Conservation (phyloP, 2,797 vertebrate species). For the Amniataba percoides region DNA sequence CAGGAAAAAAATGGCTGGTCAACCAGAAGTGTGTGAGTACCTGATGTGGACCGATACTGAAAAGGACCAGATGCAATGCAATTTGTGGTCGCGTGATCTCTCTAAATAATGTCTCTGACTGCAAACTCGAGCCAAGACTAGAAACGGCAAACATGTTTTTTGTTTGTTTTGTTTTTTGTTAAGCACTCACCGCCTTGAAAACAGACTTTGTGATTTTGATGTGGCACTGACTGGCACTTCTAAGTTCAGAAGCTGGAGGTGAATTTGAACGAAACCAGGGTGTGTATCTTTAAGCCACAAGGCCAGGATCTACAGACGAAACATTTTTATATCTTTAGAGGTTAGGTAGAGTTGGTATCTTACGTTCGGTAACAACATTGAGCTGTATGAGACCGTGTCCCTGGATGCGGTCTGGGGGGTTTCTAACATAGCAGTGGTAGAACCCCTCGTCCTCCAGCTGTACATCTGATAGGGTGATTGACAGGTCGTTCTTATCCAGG, state of each 20-base stretch:
- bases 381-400: slow-evolving; percentile 89
- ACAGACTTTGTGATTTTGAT: not conserved
- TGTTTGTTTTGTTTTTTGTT: too few relatives aligned
- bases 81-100: not conserved
- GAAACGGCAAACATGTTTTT: not conserved
- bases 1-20: not conserved
- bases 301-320: not conserved
- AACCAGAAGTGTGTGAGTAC: not conserved
- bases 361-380: slow-evolving; percentile 92
- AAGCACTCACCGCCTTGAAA: not conserved
- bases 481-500: slow-evolving; percentile 93
- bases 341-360: slow-evolving; percentile 56
- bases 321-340: not conserved
- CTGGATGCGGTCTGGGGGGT: slow-evolving; percentile 93
- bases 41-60: not conserved
- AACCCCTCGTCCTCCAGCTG: slow-evolving; percentile 90
- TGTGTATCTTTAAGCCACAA: not conserved
- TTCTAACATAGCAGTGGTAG: slow-evolving; percentile 94
- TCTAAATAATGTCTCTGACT: not conserved
- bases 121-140: not conserved
- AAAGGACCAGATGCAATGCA: not conserved
- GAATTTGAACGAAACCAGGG: slow-evolving; percentile 3
- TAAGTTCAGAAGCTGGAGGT: not conserved
- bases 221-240: not conserved
- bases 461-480: slow-evolving; percentile 92